Conservation (phyloP, 2,888 invertebrate genomes). For the Philonicus albiceps region DNA sequence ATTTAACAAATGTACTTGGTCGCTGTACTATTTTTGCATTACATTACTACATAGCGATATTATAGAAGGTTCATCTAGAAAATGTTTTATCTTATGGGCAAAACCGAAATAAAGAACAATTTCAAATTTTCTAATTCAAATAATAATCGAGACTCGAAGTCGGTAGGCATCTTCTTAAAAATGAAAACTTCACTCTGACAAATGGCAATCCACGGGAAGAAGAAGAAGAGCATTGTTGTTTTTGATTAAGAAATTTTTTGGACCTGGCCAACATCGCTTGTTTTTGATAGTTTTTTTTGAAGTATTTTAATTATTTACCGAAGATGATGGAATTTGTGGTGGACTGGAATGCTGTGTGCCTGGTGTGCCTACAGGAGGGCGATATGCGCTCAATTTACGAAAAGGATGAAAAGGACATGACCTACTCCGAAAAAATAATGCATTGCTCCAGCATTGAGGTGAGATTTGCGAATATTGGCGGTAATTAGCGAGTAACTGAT, state of each 20-base stretch:
- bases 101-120: no score
- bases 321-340: conserved; percentile 51
- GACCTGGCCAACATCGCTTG: conserved; percentile 10
- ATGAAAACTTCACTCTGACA: neutral
- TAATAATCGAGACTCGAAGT: neutral
- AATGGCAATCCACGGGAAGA: neutral
- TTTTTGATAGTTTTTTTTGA: neutral
- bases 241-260: neutral
- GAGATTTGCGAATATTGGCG: neutral
- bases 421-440: conserved; percentile 59
- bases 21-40: no score
- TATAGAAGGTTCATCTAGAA: no score
- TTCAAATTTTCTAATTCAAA: neutral
- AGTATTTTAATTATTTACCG: neutral
- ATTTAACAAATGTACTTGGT: no score
- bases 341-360: conserved; percentile 59
- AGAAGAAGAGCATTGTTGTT: conserved; percentile 5
- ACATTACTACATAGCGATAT: no score
- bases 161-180: neutral
- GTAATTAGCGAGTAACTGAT: neutral
- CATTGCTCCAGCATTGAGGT: conserved; percentile 54
- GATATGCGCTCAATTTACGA: conserved; percentile 56
- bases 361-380: conserved; percentile 58
- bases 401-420: conserved; percentile 54
- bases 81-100: neutral